phyloP scores from a whole-genome alignment of 2,797 vertebrate species.

The Sylvia borin region DNA sequence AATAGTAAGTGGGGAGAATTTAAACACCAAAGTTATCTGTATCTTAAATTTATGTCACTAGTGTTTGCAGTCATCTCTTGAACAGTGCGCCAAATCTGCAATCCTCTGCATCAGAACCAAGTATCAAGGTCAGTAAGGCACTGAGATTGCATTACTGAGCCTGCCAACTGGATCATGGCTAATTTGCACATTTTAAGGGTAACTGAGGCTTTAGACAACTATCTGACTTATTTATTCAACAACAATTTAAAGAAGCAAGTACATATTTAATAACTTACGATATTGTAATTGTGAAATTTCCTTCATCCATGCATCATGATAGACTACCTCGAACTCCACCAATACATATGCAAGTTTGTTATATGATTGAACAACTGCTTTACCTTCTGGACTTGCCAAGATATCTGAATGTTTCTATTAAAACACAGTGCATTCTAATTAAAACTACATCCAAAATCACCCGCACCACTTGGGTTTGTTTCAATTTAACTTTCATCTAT shows the following conservation, averaged over 20 bases:
- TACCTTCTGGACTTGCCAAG: slow-evolving; percentile 77
- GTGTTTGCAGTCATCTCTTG: neutral
- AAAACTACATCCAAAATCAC: neutral
- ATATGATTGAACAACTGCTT: slow-evolving; percentile 79
- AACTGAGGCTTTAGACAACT: neutral
- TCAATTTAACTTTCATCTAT: neutral
- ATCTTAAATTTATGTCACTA: neutral
- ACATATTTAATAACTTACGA: slow-evolving; percentile 67
- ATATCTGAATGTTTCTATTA: slow-evolving; percentile 82
- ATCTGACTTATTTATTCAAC: neutral
- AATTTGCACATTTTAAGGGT: neutral
- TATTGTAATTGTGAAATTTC: slow-evolving; percentile 78
- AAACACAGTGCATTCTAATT: slow-evolving; percentile 22
- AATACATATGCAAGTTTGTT: slow-evolving; percentile 79
- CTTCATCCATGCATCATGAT: slow-evolving; percentile 78
- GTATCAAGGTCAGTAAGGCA: neutral
- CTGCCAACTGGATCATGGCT: neutral
- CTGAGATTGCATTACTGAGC: neutral
- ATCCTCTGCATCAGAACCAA: neutral
- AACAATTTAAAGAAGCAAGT: neutral
- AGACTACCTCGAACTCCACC: slow-evolving; percentile 79
- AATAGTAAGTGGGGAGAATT: neutral
- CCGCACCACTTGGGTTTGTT: neutral
- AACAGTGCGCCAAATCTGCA: neutral
- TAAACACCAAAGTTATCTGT: neutral